Percentiles rank a stretch among this genome's conserved stretches.
phyloP scores from a whole-genome alignment of 2,888 invertebrate genomes.

The Dicyrtomina minuta region DNA sequence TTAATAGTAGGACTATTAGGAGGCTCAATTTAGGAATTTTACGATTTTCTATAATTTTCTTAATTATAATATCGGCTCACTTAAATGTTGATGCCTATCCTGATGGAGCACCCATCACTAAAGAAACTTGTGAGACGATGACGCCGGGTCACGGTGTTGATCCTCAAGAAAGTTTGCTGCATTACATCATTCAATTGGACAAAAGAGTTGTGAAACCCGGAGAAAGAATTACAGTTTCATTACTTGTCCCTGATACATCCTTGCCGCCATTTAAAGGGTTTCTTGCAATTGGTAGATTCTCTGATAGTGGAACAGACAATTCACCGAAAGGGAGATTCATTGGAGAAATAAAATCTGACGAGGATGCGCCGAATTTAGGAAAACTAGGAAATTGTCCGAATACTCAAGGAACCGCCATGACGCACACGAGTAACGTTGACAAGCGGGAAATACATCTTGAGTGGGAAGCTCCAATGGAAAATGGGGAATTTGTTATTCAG shows the following conservation, averaged over 20 bases:
- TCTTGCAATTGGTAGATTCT: slow-evolving; percentile 65
- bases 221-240: slow-evolving; percentile 60
- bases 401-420: slow-evolving; percentile 58
- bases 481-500: slow-evolving; percentile 29
- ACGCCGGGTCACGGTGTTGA: slow-evolving; percentile 54
- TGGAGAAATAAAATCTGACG: slow-evolving; percentile 61
- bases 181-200: slow-evolving; percentile 49
- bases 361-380: slow-evolving; percentile 59
- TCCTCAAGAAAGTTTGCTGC: slow-evolving; percentile 49
- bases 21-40: no score
- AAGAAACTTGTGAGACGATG: no score
- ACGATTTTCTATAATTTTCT: no score
- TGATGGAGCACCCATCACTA: no score
- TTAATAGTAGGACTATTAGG: no score
- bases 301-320: slow-evolving; percentile 57
- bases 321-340: slow-evolving; percentile 61
- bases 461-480: slow-evolving; percentile 35
- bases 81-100: no score
- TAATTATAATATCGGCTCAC: no score
- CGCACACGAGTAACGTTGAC: slow-evolving; percentile 13
- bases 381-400: slow-evolving; percentile 66
- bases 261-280: slow-evolving; percentile 66
- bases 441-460: slow-evolving; percentile 24
- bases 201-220: slow-evolving; percentile 56
- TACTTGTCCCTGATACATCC: slow-evolving; percentile 56